phyloP scores from a whole-genome alignment of 53 echinoderm and acorn worm species.

The Stichopus horrens region DNA sequence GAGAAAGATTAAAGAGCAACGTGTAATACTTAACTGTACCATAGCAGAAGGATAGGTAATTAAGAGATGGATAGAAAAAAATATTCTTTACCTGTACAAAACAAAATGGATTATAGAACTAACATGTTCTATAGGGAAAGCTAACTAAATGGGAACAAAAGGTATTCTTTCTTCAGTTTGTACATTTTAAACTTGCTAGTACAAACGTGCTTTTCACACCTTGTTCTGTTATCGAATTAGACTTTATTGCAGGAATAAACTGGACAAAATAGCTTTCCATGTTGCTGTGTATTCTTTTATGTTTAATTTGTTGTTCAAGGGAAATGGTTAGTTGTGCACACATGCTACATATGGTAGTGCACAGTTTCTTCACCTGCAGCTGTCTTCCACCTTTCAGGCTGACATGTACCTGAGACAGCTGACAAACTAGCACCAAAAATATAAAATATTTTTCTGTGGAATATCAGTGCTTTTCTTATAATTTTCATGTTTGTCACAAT shows the following conservation, averaged over 20 bases:
- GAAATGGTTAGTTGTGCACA: too few relatives aligned
- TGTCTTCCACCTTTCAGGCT: too few relatives aligned
- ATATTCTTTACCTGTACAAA: conserved; percentile 38
- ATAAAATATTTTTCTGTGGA: too few relatives aligned
- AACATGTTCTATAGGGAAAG: conserved; percentile 10
- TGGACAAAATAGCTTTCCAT: conserved; percentile 9
- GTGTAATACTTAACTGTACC: conserved; percentile 46
- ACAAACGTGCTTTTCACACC: conserved; percentile 47
- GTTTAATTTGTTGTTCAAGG: background rate
- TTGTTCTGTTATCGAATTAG: conserved; percentile 47
- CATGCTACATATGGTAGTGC: too few relatives aligned
- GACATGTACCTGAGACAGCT: too few relatives aligned
- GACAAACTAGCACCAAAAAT: too few relatives aligned
- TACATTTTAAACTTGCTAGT: conserved; percentile 18
- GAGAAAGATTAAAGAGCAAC: conserved; percentile 12
- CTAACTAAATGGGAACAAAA: conserved; percentile 6
- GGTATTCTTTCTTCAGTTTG: conserved; percentile 27
- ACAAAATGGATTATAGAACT: conserved; percentile 1
- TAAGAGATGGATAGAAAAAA: conserved; percentile 30
- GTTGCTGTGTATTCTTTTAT: background rate
- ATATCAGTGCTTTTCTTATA: too few relatives aligned
- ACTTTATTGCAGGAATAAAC: conserved; percentile 44
- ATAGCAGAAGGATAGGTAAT: conserved; percentile 22
- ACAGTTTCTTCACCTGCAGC: too few relatives aligned
- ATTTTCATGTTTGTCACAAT: too few relatives aligned